phyloP scores from a whole-genome alignment of 92 coral and sea anemone genomes.

The Isaurus tuberculatus region DNA sequence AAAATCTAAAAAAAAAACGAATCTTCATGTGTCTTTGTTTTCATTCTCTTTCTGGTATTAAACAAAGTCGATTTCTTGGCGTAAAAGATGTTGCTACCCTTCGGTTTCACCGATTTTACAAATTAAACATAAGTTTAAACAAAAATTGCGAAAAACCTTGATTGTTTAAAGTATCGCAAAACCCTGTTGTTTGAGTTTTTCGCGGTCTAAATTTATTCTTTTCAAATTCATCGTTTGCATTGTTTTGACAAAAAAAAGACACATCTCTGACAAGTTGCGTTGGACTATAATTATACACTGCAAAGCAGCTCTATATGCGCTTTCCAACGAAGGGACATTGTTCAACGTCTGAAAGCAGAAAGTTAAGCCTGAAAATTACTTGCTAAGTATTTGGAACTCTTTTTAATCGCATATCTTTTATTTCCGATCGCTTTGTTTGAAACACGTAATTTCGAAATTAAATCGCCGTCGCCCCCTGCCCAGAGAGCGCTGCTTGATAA shows the following conservation, averaged over 20 bases:
- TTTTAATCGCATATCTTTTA: conserved; percentile 9
- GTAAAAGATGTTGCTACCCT: neutral
- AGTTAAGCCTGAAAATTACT: conserved; percentile 4
- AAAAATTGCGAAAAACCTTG: conserved; percentile 8
- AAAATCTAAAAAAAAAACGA: conserved; percentile 7
- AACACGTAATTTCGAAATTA: conserved; percentile 46
- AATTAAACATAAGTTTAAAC: neutral
- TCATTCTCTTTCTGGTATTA: conserved; percentile 13
- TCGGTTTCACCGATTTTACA: neutral
- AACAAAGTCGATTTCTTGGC: conserved; percentile 30
- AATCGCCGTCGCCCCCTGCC: conserved; percentile 42
- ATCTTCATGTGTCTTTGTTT: conserved; percentile 41
- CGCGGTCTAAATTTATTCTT: conserved; percentile 33
- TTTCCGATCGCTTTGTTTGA: conserved; percentile 28
- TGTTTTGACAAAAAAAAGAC: conserved; percentile 27
- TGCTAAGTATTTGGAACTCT: neutral
- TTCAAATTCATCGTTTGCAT: conserved; percentile 26
- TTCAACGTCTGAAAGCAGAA: conserved; percentile 8
- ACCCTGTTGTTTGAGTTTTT: conserved; percentile 8
- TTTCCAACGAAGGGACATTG: neutral
- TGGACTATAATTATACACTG: conserved; percentile 7
- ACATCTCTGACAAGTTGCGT: conserved; percentile 12
- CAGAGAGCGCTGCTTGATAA: conserved; percentile 27
- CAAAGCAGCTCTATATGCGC: neutral
- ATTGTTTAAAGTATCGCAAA: conserved; percentile 8